Evolutionary conservation across 2,888 invertebrate species (phyloP), one percentile per base, ranked within the genome.

Genomic region (Cynaeus angustus): DNA sequence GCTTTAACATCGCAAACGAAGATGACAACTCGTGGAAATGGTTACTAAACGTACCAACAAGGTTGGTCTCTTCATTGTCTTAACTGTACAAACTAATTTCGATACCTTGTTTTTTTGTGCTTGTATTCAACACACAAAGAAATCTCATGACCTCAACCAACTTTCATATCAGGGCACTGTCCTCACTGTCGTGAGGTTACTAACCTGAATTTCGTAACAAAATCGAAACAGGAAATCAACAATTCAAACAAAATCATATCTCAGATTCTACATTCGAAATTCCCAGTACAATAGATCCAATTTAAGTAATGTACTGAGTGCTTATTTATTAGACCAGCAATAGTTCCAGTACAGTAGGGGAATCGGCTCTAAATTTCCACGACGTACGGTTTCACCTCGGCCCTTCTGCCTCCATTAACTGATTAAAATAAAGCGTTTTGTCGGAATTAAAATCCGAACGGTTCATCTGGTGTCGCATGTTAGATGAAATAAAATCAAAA

Each of bases 381-480:
- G 65, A 38, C 58, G 65, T 66, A n/a, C n/a, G n/a, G n/a, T n/a
- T n/a, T n/a, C n/a, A n/a, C n/a, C n/a, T 64, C 64, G 33, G 30
- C 69, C 71, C 70, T 68, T 55, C 62, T 68, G 62, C 68, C 66
- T 80, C 81, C 81, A 81, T 81, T 81, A 81, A 79, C 78, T 78
- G 79, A 81, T 81, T 81, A 79, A 78, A 78, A 77, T 76, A 75
- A 78, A 78, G 74, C 77, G 75, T 79, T 79, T 77, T 76, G 74
- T 75, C 74, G 72, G 74, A 78, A 80, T 80, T 80, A 79, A 77
- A 62, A 46, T 30, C 53, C 21, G 45, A 14, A 28, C 6, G n/a
- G 16, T 33, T 53, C 41, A 41, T 33, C 30, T 53, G 9, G 33
- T 53, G 28, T 13, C 10, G 48, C 55, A 38, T 13, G 45, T 3